phyloP scores from a whole-genome alignment of 1,140 invertebrate species.

The Panagrolaimus sp. region DNA sequence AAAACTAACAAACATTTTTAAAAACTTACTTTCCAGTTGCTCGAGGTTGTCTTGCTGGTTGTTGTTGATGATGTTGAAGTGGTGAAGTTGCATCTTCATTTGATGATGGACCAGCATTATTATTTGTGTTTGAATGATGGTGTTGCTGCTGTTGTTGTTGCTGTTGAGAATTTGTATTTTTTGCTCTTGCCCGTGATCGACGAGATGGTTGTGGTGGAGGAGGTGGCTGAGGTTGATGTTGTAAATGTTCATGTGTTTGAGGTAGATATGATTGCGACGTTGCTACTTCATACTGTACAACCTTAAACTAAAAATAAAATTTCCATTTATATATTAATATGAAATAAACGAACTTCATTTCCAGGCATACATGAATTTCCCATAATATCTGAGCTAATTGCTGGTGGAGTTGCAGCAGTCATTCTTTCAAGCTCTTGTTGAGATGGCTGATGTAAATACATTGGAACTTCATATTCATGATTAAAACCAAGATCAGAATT shows the following conservation, averaged over 20 bases:
- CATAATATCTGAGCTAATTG: constrained; percentile 27
- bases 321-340: not conserved
- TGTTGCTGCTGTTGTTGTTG: not conserved
- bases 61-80: too few species aligned
- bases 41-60: too few species aligned
- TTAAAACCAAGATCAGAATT: constrained; percentile 13
- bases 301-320: not conserved
- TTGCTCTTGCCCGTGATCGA: not conserved
- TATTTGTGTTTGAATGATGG: too few species aligned
- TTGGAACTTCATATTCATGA: constrained; percentile 15
- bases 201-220: not conserved
- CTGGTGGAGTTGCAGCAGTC: constrained; percentile 35
- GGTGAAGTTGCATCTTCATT: constrained; percentile 19
- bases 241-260: constrained; percentile 7
- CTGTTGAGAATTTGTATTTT: not conserved
- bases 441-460: constrained; percentile 13
- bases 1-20: not conserved
- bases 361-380: not conserved
- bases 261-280: constrained; percentile 14
- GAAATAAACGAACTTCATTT: constrained; percentile 1
- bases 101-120: constrained; percentile 8
- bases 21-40: not conserved
- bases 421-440: constrained; percentile 37
- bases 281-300: constrained; percentile 16
- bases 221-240: not conserved